Evolutionary conservation across 2,888 invertebrate species (phyloP).

Genomic region (Mythimna ferrago): DNA sequence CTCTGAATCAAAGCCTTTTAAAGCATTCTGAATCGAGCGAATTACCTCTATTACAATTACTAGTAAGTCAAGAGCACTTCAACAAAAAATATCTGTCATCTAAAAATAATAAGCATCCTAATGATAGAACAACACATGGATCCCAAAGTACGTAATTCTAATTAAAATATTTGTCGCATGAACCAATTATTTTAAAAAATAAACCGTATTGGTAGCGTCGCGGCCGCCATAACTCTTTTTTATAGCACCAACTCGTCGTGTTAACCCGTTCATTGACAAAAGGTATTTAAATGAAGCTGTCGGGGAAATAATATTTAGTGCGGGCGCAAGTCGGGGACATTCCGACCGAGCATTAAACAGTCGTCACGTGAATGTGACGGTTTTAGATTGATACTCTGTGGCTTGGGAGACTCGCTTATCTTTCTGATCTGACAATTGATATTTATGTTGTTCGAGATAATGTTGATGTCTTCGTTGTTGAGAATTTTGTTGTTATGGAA

Average conservation of each 20-base stretch:
- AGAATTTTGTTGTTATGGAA: background rate
- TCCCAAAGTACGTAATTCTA: conserved; percentile 70
- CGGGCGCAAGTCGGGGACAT: conserved; percentile 77
- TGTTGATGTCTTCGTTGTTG: conserved; percentile 23
- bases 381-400: conserved; percentile 68
- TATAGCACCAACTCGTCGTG: conserved; percentile 82
- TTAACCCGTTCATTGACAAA: conserved; percentile 91
- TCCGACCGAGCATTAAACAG: conserved; percentile 78
- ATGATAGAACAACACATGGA: conserved; percentile 55
- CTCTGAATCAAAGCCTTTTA: too few relatives aligned
- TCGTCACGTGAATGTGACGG: conserved; percentile 74
- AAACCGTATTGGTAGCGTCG: conserved; percentile 79
- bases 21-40: too few relatives aligned
- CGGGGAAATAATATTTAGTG: conserved; percentile 88
- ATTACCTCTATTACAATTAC: too few relatives aligned
- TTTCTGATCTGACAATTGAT: conserved; percentile 59
- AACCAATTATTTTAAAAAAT: conserved; percentile 82
- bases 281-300: conserved; percentile 91
- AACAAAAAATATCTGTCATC: conserved; percentile 39
- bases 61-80: background rate
- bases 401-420: conserved; percentile 50
- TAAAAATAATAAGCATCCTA: conserved; percentile 42
- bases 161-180: conserved; percentile 87
- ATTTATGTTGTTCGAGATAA: conserved; percentile 57
- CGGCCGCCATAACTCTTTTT: conserved; percentile 87